Conservation (phyloP, 2,113 vertebrate genomes). For the Zosterops lateralis region DNA sequence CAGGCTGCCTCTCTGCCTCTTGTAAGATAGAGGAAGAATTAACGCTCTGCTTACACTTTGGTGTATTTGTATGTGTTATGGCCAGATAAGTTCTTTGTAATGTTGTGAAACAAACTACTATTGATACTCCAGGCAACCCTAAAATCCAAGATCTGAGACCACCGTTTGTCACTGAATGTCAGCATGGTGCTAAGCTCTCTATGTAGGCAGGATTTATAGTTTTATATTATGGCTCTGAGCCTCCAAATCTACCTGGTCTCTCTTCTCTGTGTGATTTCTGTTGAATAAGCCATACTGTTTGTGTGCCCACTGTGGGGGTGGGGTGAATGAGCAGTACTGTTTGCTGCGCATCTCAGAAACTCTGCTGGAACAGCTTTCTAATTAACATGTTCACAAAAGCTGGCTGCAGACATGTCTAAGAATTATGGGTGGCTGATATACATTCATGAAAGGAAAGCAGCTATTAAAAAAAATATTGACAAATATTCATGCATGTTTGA, state of each 20-base stretch:
- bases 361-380: constrained; percentile 19
- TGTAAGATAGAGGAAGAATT: background rate
- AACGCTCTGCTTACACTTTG: background rate
- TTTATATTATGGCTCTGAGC: background rate
- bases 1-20: background rate
- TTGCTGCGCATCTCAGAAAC: constrained; percentile 34
- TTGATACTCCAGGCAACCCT: background rate
- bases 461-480: constrained; percentile 39
- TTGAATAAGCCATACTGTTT: background rate
- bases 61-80: background rate
- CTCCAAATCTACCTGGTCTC: constrained; percentile 11
- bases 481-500: constrained; percentile 4
- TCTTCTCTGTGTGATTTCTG: background rate
- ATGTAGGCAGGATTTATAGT: background rate
- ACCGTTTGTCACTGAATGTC: background rate
- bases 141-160: constrained; percentile 10
- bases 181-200: background rate
- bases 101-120: background rate
- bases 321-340: background rate
- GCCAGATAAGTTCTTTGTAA: background rate
- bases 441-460: background rate
- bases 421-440: constrained; percentile 23
- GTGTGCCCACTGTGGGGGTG: background rate
- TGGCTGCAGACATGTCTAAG: constrained; percentile 28
- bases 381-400: constrained; percentile 45